Base-by-base conservation (phyloP, 2,113 vertebrate species). In the Cryptotis parvus region DNA sequence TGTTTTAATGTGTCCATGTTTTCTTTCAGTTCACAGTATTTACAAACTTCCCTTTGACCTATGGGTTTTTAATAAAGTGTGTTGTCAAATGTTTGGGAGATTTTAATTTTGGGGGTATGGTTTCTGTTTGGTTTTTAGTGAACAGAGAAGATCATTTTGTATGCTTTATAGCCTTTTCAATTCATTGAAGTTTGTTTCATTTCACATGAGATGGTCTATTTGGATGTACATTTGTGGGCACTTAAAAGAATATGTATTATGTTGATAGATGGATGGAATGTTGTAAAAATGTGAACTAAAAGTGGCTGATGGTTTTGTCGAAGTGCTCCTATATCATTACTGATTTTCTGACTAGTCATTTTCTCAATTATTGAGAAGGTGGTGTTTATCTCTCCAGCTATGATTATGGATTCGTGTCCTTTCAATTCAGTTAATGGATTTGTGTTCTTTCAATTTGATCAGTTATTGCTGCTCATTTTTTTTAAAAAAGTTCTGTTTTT, bases 1-100 rank as follows among this genome's bases (percentile, higher is more conserved):
- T 77, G 45, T 15, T n/a, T 80, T 78, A n/a, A 39, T 43, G 26
- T 74, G 43, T 82, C 65, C 31, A 74, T 11, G 77, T 87, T 90
- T 79, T 84, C 52, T 35, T 86, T 86, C 39, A 63, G 41, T 31
- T 82, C 58, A 58, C 12, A 39, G 35, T 73, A 78, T 55, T 81
- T 91, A 83, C 3, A 41, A 78, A 70, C 87, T 91, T 93, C 31
- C 72, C 65, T 82, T 74, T 83, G 88, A 45, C 70, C 33, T 12
- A 15, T 27, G 41, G 41, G 5, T 80, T 83, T 85, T 88, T 58
- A 58, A 52, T 37, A 43, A 24, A 81, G 24, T 65, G 11, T 43
- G n/a, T 41, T 73, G 22, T 86, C 35, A 77, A 76, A 45, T 45
- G 9, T 83, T 84, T 87, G 39, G 45, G 73, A 58, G 35, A 74